phyloP scores from a whole-genome alignment of 2,888 invertebrate genomes.

The Nomada goodeniana region DNA sequence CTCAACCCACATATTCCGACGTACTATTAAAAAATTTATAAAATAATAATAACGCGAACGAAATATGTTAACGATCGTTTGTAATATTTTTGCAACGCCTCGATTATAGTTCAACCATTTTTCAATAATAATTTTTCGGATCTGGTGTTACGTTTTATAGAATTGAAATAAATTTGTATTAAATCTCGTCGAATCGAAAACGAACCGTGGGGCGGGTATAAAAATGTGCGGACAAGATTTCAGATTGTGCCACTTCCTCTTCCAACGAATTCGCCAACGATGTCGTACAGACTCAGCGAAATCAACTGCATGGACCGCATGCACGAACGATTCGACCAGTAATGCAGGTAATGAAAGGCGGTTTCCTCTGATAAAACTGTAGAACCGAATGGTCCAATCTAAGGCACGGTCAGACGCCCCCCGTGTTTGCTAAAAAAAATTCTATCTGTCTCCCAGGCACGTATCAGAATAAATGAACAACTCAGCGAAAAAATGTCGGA shows the following conservation, averaged over 20 bases:
- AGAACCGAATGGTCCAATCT: slow-evolving; percentile 26
- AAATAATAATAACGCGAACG: not conserved
- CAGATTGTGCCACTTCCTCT: slow-evolving; percentile 55
- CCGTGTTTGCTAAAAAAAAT: slow-evolving; percentile 21
- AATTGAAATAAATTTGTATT: not conserved
- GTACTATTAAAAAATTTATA: too few species aligned
- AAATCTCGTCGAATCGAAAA: slow-evolving; percentile 57
- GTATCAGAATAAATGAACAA: not conserved
- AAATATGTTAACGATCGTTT: slow-evolving; percentile 2
- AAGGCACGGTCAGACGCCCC: not conserved
- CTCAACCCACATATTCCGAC: too few species aligned
- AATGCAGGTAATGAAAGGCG: slow-evolving; percentile 63
- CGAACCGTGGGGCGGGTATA: too few species aligned
- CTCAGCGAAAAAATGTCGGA: not conserved
- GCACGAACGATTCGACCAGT: slow-evolving; percentile 61
- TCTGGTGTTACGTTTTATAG: not conserved
- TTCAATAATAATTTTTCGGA: not conserved
- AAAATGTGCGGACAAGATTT: slow-evolving; percentile 23
- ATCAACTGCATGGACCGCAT: slow-evolving; percentile 59
- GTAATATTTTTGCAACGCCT: not conserved
- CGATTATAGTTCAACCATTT: not conserved
- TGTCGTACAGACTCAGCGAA: slow-evolving; percentile 66
- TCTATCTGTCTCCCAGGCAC: not conserved
- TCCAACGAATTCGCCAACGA: slow-evolving; percentile 60
- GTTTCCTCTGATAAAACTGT: slow-evolving; percentile 40